Base-by-base conservation (phyloP, 2,797 vertebrate species). In the Graptemys geographica region DNA sequence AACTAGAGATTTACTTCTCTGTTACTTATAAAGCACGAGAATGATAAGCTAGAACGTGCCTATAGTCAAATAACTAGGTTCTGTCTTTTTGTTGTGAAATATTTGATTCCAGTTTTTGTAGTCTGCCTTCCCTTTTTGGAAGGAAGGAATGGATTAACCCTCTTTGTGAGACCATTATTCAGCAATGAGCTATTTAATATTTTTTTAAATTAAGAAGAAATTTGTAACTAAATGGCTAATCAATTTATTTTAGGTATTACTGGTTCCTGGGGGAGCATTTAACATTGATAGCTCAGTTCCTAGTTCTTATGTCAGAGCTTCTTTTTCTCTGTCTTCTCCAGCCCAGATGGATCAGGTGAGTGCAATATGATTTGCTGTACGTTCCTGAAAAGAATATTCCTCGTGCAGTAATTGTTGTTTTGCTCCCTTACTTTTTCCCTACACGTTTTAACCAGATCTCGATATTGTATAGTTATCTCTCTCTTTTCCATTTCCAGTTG, bases 291-390 rank as follows among this genome's bases (percentile, higher is more conserved):
- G 97, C 44, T 98, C 98, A 51, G 98, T 98, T 27, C 98, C 99
- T 0, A 99, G 98, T 92, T 97, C 99, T 5, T 99, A 99, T 2
- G 98, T 99, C 88, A 98, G 99, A 98, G 99, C 98, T 0, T 98
- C 99, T 59, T 99, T 99, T 96, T 99, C 99, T 41, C 92, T 98
- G n/a, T 98, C 98, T 88, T 98, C 99, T 90, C 99, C 99, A 16
- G 98, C 98, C 86, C 98, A 99, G 96, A 99, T 99, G 28, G 99
- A 99, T 87, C 96, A 98, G 97, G 99, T 99, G 96, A 98, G 96
- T 93, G 62, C 8, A 33, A 8, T 6, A 37, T 12, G 18, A n/a
- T 57, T 53, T 31, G 18, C 9, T 65, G 13, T 2, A 44, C 5
- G 3, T 87, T 90, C 11, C 79, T 88, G 57, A 1, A 11, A 90